Evolutionary conservation across 2,888 invertebrate genomes (phyloP).

Genomic region (Tiliacea citrago): DNA sequence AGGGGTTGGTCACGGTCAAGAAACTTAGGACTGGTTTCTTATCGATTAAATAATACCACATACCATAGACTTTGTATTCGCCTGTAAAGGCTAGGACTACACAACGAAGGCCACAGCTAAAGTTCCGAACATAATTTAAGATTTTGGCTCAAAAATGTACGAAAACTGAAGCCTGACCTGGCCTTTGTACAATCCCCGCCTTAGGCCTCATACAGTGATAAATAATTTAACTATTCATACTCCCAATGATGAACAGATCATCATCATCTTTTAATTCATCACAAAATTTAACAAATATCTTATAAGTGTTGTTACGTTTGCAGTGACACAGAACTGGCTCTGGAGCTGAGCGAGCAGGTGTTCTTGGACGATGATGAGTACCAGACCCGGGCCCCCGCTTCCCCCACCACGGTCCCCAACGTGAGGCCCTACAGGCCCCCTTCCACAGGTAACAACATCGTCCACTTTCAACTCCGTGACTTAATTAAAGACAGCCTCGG

Average conservation of each 20-base stretch:
- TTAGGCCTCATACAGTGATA: not conserved
- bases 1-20: conserved; percentile 23
- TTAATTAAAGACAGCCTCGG: not conserved
- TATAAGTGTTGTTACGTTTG: conserved; percentile 30
- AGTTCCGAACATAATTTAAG: too few species aligned
- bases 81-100: not conserved
- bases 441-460: conserved; percentile 91
- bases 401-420: conserved; percentile 94
- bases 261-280: too few species aligned
- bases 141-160: not conserved
- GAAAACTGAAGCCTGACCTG: not conserved
- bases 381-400: conserved; percentile 91
- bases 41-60: not conserved
- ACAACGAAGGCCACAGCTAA: not conserved
- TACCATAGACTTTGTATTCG: too few species aligned
- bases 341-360: conserved; percentile 92
- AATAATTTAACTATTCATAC: too few species aligned
- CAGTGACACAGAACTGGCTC: conserved; percentile 91
- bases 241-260: too few species aligned
- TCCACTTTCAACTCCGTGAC: not conserved
- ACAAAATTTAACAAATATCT: too few species aligned
- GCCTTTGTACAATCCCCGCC: not conserved
- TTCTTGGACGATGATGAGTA: conserved; percentile 92
- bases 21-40: not conserved
- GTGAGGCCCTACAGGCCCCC: conserved; percentile 93